These are phyloP conservation scores for Platyscapa corneri DNA, from an alignment of 1,140 invertebrate species.

Conservation along the genomic window DNA sequence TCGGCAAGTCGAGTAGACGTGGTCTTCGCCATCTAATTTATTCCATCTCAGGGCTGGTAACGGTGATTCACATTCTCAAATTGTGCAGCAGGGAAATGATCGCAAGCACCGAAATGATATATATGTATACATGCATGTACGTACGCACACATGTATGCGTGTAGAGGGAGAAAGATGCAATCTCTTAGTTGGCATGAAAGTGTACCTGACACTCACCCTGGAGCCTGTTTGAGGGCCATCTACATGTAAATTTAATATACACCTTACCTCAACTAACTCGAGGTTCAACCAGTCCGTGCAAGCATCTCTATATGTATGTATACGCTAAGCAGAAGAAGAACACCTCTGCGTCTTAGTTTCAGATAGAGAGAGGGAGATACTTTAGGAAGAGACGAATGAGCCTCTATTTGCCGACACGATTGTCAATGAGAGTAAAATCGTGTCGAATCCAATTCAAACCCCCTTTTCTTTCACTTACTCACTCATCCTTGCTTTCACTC, in stretches of 20 bases:
- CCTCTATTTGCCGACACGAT: constrained; percentile 51
- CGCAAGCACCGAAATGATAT: not conserved
- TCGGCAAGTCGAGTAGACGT: not conserved
- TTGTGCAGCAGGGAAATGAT: constrained; percentile 13
- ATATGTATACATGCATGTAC: not conserved
- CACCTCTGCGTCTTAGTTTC: not conserved
- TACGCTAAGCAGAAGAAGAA: constrained; percentile 37
- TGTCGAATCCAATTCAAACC: constrained; percentile 49
- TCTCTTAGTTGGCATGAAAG: constrained; percentile 11
- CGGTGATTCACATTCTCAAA: constrained; percentile 49
- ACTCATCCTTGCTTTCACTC: constrained; percentile 22
- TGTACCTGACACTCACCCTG: constrained; percentile 37
- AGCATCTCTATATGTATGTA: constrained; percentile 32
- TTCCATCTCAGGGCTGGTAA: constrained; percentile 51
- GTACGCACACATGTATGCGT: not conserved
- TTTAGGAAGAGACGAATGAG: not conserved
- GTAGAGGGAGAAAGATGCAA: not conserved
- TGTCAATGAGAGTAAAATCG: constrained; percentile 53
- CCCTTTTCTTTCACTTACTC: not conserved
- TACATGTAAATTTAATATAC: constrained; percentile 58
- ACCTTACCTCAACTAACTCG: not conserved
- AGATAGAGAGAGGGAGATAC: not conserved
- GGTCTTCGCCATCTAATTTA: constrained; percentile 47
- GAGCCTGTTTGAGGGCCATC: constrained; percentile 54
- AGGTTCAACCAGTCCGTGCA: not conserved